Percentiles rank a stretch among this genome's conserved stretches.
Evolutionary conservation across 2,113 vertebrate species (phyloP).

Genomic region (Apteryx owenii): DNA sequence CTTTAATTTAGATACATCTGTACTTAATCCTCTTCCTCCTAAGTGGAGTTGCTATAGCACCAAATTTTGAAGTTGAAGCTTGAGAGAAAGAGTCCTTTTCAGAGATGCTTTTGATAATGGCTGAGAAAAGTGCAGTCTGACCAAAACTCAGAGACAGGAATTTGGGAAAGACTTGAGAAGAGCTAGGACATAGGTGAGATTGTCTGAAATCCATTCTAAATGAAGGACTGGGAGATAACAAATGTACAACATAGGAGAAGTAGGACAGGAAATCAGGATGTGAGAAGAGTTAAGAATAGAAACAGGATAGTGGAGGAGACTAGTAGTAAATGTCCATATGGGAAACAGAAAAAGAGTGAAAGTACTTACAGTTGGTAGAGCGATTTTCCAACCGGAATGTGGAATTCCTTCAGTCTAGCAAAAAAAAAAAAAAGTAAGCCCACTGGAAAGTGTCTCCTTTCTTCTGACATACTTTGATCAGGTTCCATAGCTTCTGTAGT

Average conservation of each 20-base stretch:
- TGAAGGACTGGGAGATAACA: neutral
- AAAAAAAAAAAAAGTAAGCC: neutral
- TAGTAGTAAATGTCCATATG: neutral
- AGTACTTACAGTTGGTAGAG: constrained; percentile 13
- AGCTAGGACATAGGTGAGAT: neutral
- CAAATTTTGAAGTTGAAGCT: neutral
- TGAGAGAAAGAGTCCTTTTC: neutral
- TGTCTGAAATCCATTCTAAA: neutral
- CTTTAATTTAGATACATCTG: neutral
- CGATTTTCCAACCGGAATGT: neutral
- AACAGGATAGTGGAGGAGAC: neutral
- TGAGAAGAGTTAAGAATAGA: constrained; percentile 23
- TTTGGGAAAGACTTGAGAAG: neutral
- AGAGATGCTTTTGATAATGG: neutral
- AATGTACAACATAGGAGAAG: neutral
- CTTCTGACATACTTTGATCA: neutral
- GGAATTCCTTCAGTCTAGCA: neutral
- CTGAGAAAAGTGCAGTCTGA: neutral
- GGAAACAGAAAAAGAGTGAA: constrained; percentile 2
- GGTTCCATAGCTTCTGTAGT: neutral
- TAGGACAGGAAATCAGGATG: constrained; percentile 17
- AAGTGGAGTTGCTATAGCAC: neutral
- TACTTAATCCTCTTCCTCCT: neutral
- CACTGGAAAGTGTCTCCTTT: neutral
- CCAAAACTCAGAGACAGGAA: neutral